Evolutionary conservation across 2,888 invertebrate species (phyloP).

Genomic region (Catotricha subobsoleta): DNA sequence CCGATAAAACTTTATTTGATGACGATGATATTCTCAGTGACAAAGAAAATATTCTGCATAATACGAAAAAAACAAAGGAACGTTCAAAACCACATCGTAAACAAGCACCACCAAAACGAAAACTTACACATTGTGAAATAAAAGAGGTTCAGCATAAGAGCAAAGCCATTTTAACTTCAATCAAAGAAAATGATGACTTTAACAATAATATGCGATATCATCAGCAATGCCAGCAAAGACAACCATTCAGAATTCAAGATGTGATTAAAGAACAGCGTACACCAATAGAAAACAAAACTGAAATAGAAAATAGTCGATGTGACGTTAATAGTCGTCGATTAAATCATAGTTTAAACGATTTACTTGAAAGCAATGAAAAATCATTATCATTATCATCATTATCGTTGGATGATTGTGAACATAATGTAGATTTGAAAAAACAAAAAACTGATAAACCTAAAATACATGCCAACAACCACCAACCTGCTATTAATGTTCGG

Average conservation of each 20-base stretch:
- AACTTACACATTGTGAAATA: not conserved
- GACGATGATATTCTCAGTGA: not conserved
- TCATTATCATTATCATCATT: not conserved
- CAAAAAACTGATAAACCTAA: not conserved
- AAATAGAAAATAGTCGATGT: not conserved
- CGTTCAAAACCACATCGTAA: too few relatives aligned
- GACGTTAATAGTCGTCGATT: not conserved
- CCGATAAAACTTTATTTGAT: slow-evolving; percentile 1
- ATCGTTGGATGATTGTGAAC: not conserved
- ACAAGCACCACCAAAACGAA: too few relatives aligned
- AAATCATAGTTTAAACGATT: not conserved
- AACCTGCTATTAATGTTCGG: not conserved
- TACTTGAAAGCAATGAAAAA: not conserved
- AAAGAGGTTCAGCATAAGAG: slow-evolving; percentile 1
- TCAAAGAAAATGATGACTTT: not conserved
- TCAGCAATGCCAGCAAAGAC: too few relatives aligned
- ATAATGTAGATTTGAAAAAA: not conserved
- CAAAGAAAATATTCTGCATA: too few relatives aligned
- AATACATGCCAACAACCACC: not conserved
- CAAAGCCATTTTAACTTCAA: slow-evolving; percentile 1
- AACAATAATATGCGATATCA: too few relatives aligned
- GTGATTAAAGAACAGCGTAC: too few relatives aligned
- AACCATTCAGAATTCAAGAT: too few relatives aligned
- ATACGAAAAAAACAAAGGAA: too few relatives aligned
- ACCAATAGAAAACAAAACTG: too few relatives aligned